Base-by-base conservation (phyloP, 92 coral and sea anemone genomes). In the Phenganax marumi region DNA sequence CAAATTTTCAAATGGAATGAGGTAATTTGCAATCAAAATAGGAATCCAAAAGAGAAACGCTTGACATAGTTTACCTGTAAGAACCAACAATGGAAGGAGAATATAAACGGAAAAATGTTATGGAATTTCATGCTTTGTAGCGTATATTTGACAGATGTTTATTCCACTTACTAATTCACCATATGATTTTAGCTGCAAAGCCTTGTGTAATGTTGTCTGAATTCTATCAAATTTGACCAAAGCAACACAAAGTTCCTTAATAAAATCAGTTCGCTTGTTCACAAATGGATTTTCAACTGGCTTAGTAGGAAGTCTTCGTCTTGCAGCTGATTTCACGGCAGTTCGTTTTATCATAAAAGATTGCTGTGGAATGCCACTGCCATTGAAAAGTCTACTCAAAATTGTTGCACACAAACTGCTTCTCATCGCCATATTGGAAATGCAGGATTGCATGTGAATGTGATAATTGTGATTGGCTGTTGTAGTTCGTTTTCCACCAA, bases 201-300 rank as follows among this genome's bases (percentile, higher is more conserved):
- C 99, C 72, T 93, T 96, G 63, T 87, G 93, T 48, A 90, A 85
- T 25, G 99, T 96, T 12, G 99, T 96, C 73, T 96, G 99, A 58
- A 96, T 79, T 46, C 99, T 88, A 79, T 96, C 99, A 87, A 89
- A 88, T 82, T 92, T 90, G 10, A 96, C 93, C 22, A 96, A 87
- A 53, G 96, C 95, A 52, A 92, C 70, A 43, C 91, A 90, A 3
- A 96, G 85, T 81, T 85, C 86, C 68, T 96, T 96, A 19, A 96
- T 92, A 43, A 96, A 77, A 85, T 96, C 93, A 65, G 99, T 96
- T 56, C 99, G 86, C 66, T 90, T 79, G 73, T 92, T 90, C 23
- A 96, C 91, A 73, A 96, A 96, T 24, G 96, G 93, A 23, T 91
- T 93, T 17, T 85, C 81, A 39, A 81, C 80, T 64, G 89, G 90